phyloP scores from a whole-genome alignment of 2,888 invertebrate species.

The Phoenoteleia sp. region DNA sequence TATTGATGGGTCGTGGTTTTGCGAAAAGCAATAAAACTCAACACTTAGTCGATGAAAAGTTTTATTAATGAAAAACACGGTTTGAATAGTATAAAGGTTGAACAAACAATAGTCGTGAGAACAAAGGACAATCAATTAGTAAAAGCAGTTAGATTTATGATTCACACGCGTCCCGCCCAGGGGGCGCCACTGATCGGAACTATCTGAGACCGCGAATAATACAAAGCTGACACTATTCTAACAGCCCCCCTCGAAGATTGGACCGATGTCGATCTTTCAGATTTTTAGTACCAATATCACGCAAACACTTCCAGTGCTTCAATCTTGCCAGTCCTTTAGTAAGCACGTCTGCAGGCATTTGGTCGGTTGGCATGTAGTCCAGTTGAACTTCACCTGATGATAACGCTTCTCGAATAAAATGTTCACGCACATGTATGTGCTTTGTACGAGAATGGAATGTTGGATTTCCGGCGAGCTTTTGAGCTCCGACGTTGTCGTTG shows the following conservation, averaged over 20 bases:
- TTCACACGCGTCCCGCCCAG: no score
- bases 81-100: no score
- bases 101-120: no score
- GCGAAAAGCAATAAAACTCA: background rate
- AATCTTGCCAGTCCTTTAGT: conserved; percentile 7
- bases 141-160: no score
- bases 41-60: no score
- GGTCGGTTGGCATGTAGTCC: conserved; percentile 1
- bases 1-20: background rate
- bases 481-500: background rate
- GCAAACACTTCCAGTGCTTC: background rate
- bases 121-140: no score
- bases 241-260: background rate
- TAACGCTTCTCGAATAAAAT: background rate
- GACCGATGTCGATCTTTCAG: background rate
- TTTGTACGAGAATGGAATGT: background rate
- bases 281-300: background rate
- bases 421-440: background rate
- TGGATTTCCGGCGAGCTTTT: background rate
- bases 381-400: background rate
- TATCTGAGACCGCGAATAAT: background rate
- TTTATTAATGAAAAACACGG: no score
- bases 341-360: conserved; percentile 13
- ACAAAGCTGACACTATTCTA: background rate
- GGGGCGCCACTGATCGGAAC: background rate